Evolutionary conservation across 2,797 vertebrate species (phyloP).

Genomic region (Delichon dasypus): DNA sequence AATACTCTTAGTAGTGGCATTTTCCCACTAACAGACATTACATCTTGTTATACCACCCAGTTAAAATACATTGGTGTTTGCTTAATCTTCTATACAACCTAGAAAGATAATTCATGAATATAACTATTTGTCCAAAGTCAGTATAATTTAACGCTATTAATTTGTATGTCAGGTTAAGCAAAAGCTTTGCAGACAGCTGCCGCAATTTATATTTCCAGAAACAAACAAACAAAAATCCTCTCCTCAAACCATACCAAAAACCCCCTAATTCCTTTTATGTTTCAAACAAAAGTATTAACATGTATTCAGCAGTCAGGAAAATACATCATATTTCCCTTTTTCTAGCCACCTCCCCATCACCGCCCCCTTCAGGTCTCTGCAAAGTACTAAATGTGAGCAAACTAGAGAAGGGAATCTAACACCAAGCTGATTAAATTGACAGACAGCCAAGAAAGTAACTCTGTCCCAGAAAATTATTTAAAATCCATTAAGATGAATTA

Average conservation of each 20-base stretch:
- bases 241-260: not conserved
- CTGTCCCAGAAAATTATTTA: not conserved
- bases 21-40: not conserved
- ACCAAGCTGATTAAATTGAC: not conserved
- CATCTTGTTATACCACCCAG: not conserved
- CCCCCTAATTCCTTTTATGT: not conserved
- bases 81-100: not conserved
- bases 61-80: not conserved
- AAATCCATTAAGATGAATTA: slow-evolving; percentile 7
- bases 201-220: not conserved
- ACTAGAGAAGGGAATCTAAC: not conserved
- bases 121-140: not conserved
- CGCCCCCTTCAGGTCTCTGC: not conserved
- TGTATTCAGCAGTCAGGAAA: not conserved
- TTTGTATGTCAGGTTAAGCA: not conserved
- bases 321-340: not conserved
- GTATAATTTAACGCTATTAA: not conserved
- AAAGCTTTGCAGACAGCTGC: not conserved
- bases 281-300: not conserved
- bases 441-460: not conserved
- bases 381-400: not conserved
- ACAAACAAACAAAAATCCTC: not conserved
- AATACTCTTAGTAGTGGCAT: not conserved
- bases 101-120: not conserved
- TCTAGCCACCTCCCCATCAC: not conserved